These are phyloP conservation scores for Stegana nigrithorax DNA, from an alignment of 2,888 invertebrate genomes.

Conservation along the genomic window DNA sequence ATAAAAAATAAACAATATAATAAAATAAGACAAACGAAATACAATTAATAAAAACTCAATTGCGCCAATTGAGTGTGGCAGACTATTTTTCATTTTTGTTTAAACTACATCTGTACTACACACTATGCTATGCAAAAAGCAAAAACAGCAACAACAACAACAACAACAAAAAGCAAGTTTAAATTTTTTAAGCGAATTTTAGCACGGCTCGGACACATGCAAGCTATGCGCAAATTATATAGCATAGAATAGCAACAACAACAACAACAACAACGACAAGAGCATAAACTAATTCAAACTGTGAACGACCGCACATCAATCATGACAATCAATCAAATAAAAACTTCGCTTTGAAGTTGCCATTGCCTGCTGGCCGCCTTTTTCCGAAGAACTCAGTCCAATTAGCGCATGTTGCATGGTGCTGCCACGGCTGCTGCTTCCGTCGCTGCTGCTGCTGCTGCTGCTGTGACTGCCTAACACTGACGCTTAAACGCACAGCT, in stretches of 20 bases:
- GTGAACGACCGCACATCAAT: slow-evolving; percentile 43
- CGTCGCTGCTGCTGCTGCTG: no score
- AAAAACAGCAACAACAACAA: no score
- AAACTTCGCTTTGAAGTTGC: slow-evolving; percentile 46
- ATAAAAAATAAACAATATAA: slow-evolving; percentile 17
- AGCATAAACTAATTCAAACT: no score
- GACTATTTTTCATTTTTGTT: not conserved
- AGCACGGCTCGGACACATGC: slow-evolving; percentile 11
- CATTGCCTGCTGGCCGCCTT: slow-evolving; percentile 20
- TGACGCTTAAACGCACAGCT: no score
- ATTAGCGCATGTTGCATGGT: no score
- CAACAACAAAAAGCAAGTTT: slow-evolving; percentile 34
- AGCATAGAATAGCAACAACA: no score
- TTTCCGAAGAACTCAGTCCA: slow-evolving; percentile 39
- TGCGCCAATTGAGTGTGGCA: slow-evolving; percentile 44
- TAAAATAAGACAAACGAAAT: slow-evolving; percentile 35
- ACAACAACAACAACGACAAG: slow-evolving; percentile 19
- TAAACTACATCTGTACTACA: no score
- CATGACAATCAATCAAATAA: slow-evolving; percentile 53
- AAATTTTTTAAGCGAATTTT: slow-evolving; percentile 20
- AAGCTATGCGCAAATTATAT: no score
- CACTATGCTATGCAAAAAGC: no score
- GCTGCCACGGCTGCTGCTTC: no score
- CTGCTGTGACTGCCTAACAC: no score
- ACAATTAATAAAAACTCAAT: slow-evolving; percentile 49